Conservation (phyloP, 1,140 invertebrate species). For the Drosophila mojavensis region DNA sequence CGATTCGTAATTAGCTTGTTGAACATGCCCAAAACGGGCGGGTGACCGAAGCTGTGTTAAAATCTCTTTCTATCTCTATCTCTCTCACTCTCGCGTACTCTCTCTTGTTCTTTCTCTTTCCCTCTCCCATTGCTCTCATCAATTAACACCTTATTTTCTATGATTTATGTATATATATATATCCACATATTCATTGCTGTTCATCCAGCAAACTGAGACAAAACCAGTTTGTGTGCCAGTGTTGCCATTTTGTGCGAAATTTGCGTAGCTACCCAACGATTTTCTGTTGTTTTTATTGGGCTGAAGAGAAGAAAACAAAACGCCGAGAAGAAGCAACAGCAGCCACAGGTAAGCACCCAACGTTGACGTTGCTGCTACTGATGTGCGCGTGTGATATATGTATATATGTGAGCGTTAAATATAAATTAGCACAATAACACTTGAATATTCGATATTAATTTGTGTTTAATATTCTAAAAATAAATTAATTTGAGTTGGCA, state of each 20-base stretch:
- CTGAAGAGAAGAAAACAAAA: constrained; percentile 22
- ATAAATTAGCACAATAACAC: constrained; percentile 4
- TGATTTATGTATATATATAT: constrained; percentile 46
- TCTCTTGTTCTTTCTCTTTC: neutral
- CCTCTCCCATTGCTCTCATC: constrained; percentile 32
- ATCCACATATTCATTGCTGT: constrained; percentile 28
- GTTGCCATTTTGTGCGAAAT: constrained; percentile 70
- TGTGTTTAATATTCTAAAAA: too few species aligned
- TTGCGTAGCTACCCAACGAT: constrained; percentile 45
- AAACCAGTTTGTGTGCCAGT: constrained; percentile 66
- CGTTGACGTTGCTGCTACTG: constrained; percentile 30
- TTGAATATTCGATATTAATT: neutral
- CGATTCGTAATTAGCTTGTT: constrained; percentile 44
- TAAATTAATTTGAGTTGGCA: neutral
- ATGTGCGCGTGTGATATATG: neutral
- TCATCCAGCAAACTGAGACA: constrained; percentile 21
- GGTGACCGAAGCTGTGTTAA: constrained; percentile 3
- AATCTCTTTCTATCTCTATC: neutral
- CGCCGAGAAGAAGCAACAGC: constrained; percentile 26
- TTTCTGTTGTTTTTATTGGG: constrained; percentile 21
- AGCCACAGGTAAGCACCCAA: constrained; percentile 52
- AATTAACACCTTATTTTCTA: constrained; percentile 68
- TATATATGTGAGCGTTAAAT: constrained; percentile 17
- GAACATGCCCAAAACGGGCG: constrained; percentile 52
- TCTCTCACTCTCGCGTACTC: neutral